phyloP scores from a whole-genome alignment of 2,797 vertebrate genomes.

The Moxostoma hubbsi region DNA sequence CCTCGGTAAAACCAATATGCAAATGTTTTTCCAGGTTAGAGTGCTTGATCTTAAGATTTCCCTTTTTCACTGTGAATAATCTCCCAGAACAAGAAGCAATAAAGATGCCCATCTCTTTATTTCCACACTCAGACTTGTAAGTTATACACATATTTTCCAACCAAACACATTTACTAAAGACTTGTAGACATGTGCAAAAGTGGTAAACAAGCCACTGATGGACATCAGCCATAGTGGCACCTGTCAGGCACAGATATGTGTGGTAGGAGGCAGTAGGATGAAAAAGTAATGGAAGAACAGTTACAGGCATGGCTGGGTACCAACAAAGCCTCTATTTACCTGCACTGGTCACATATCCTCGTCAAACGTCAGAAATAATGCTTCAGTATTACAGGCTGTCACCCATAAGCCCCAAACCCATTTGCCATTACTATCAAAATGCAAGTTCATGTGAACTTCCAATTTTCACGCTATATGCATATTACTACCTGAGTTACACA shows the following conservation, averaged over 20 bases:
- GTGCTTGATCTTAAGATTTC: slow-evolving; percentile 17
- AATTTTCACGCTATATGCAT: background rate
- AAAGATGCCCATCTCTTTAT: background rate
- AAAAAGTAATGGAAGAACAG: background rate
- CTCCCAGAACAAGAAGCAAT: slow-evolving; percentile 8
- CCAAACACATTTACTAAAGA: background rate
- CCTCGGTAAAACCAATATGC: slow-evolving; percentile 9
- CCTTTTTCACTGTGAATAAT: background rate
- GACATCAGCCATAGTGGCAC: slow-evolving; percentile 18
- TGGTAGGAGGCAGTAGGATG: background rate
- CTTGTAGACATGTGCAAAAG: background rate
- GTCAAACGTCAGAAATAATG: slow-evolving; percentile 32
- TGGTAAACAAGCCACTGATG: background rate
- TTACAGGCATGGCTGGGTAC: slow-evolving; percentile 26
- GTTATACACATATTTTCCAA: background rate
- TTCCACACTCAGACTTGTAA: background rate
- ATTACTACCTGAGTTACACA: background rate
- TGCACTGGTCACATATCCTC: slow-evolving; percentile 44
- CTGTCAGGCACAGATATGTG: slow-evolving; percentile 24
- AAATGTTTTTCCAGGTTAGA: background rate
- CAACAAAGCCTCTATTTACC: slow-evolving; percentile 31
- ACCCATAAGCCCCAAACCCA: background rate
- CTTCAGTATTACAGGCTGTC: slow-evolving; percentile 16
- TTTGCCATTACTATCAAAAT: background rate
- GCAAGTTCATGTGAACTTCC: slow-evolving; percentile 3